Percentiles rank a stretch among this genome's conserved stretches.
These are phyloP conservation scores for Phocides pigmalion DNA, from an alignment of 1,140 invertebrate species.

Conservation along the genomic window DNA sequence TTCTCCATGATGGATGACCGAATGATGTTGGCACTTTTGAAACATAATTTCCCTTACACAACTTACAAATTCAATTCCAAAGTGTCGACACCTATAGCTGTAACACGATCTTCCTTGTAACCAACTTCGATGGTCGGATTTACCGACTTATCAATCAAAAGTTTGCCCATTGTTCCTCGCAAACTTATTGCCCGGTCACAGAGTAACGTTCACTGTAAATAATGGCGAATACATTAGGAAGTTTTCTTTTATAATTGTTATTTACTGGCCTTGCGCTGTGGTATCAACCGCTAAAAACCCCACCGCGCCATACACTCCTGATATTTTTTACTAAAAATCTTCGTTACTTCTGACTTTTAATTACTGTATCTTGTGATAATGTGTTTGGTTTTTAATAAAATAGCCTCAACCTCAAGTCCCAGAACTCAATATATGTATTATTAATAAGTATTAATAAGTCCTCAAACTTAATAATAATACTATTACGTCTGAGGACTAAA, in stretches of 20 bases:
- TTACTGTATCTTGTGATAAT: too few relatives aligned
- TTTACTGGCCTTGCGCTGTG: too few relatives aligned
- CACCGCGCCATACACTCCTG: constrained; percentile 1
- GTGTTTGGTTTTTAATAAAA: too few relatives aligned
- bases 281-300: background rate
- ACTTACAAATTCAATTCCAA: constrained; percentile 34
- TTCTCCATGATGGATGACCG: background rate
- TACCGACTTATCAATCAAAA: constrained; percentile 52
- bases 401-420: too few relatives aligned
- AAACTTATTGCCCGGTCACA: constrained; percentile 40
- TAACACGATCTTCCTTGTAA: constrained; percentile 21
- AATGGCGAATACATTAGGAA: constrained; percentile 36
- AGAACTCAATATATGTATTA: too few relatives aligned
- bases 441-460: too few relatives aligned
- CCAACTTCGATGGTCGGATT: constrained; percentile 36
- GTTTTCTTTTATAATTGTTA: constrained; percentile 16
- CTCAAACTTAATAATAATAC: too few relatives aligned
- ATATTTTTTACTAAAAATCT: too few relatives aligned
- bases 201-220: constrained; percentile 29
- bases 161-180: constrained; percentile 42
- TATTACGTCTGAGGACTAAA: too few relatives aligned
- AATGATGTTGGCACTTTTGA: constrained; percentile 10
- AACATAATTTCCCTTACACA: constrained; percentile 8
- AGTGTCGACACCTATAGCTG: constrained; percentile 28
- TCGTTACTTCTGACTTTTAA: too few relatives aligned